Conservation (phyloP, 2,797 vertebrate genomes). For the Arctocebus calabarensis region DNA sequence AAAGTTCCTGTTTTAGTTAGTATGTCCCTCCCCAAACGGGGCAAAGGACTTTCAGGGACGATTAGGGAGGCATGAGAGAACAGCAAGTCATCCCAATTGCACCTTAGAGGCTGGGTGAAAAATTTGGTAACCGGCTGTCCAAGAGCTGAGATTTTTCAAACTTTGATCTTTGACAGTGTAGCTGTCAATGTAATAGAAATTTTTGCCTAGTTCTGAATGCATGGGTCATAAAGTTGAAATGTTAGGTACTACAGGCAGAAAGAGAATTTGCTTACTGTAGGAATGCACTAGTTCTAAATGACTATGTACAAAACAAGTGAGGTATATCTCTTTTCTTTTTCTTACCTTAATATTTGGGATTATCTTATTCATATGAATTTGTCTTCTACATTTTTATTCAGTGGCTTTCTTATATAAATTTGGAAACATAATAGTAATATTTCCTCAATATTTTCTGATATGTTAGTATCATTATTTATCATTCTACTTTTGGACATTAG, state of each 20-base stretch:
- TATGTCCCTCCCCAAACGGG: too few species aligned
- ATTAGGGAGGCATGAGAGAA: too few species aligned
- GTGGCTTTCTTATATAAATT: background rate
- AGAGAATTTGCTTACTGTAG: background rate
- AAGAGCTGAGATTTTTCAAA: background rate
- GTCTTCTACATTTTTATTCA: background rate
- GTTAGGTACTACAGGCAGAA: background rate
- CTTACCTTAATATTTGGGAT: background rate
- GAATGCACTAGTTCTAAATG: background rate
- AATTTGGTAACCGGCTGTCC: too few species aligned
- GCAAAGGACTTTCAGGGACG: too few species aligned
- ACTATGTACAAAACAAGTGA: background rate
- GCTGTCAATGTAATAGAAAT: background rate
- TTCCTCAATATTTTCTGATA: background rate
- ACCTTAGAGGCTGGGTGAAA: too few species aligned
- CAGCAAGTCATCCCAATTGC: too few species aligned
- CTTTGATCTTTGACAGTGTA: background rate
- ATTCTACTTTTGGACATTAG: background rate
- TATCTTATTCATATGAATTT: background rate
- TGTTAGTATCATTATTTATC: background rate
- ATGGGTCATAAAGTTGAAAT: background rate
- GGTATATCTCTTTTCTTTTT: background rate
- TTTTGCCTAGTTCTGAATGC: background rate
- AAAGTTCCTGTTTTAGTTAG: too few species aligned
- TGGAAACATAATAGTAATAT: constrained; percentile 3